Conservation (phyloP, 1,140 invertebrate species). For the Trichonephila inaurata region DNA sequence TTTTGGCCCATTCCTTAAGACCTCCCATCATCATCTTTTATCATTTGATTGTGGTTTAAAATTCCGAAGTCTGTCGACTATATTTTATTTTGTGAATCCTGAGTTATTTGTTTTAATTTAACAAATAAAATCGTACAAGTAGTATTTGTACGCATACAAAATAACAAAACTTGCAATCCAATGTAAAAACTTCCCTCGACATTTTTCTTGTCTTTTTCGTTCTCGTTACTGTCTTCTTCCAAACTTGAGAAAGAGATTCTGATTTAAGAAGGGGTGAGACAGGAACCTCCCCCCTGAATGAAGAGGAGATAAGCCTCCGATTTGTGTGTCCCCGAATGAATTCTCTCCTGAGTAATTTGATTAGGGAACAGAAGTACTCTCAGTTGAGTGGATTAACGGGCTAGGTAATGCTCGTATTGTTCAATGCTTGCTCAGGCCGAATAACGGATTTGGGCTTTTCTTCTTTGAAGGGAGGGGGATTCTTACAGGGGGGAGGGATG, state of each 20-base stretch:
- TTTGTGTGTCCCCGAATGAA: slow-evolving; percentile 14
- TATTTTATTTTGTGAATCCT: too few relatives aligned
- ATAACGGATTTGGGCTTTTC: slow-evolving; percentile 3
- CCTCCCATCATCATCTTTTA: too few relatives aligned
- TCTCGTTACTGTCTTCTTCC: background rate
- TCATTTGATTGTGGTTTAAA: too few relatives aligned
- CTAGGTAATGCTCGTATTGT: slow-evolving; percentile 1
- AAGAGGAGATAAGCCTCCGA: background rate
- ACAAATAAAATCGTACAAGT: too few relatives aligned
- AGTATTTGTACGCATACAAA: too few relatives aligned
- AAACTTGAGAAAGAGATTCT: background rate
- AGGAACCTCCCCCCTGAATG: background rate
- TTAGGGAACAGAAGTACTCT: background rate
- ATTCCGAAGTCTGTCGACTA: too few relatives aligned
- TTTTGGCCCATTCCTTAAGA: too few relatives aligned
- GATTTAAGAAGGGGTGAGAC: background rate
- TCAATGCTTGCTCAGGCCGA: background rate
- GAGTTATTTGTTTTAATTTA: too few relatives aligned
- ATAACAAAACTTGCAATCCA: too few relatives aligned
- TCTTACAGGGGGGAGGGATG: background rate
- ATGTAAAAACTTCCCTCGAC: background rate
- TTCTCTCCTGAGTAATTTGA: slow-evolving; percentile 9
- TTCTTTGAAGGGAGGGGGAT: background rate
- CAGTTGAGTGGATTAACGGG: slow-evolving; percentile 16
- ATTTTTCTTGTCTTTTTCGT: background rate